Conservation (phyloP, 1,140 invertebrate genomes). For the Zaprionus inermis region DNA sequence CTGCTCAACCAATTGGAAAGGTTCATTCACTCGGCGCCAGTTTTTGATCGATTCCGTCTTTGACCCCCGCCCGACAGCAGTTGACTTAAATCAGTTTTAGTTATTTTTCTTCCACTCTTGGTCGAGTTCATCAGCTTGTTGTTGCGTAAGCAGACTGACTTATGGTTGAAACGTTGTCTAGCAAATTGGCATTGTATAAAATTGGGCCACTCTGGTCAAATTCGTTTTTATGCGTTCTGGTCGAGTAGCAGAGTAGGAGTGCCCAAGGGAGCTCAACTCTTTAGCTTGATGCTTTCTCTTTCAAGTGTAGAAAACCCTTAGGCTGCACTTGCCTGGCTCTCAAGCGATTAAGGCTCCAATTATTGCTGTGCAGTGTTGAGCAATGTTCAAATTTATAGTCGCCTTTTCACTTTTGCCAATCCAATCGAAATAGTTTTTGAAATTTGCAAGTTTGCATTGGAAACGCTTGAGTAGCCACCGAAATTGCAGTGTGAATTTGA, state of each 20-base stretch:
- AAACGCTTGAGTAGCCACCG: constrained; percentile 51
- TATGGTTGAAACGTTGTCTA: background rate
- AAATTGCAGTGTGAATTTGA: constrained; percentile 20
- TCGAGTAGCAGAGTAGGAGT: too few relatives aligned
- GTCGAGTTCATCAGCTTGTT: background rate
- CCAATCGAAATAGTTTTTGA: constrained; percentile 56
- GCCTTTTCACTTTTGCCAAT: constrained; percentile 6
- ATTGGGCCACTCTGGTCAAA: background rate
- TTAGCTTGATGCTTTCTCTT: too few relatives aligned
- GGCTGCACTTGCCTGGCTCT: background rate
- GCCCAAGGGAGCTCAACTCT: too few relatives aligned
- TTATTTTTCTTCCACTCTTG: background rate
- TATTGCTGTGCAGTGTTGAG: background rate
- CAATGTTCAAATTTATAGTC: background rate
- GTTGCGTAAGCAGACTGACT: background rate
- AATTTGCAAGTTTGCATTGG: constrained; percentile 36
- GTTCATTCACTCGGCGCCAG: constrained; percentile 54
- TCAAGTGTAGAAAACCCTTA: background rate
- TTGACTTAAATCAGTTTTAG: background rate
- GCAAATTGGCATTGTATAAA: background rate
- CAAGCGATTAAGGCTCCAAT: too few relatives aligned
- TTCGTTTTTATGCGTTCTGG: background rate
- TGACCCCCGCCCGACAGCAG: constrained; percentile 37
- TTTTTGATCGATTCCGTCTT: constrained; percentile 63
- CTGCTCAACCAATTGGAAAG: constrained; percentile 41